Evolutionary conservation across 2,797 vertebrate genomes (phyloP), one percentile per base, ranked within the genome.

Genomic region (Xenopus petersii): DNA sequence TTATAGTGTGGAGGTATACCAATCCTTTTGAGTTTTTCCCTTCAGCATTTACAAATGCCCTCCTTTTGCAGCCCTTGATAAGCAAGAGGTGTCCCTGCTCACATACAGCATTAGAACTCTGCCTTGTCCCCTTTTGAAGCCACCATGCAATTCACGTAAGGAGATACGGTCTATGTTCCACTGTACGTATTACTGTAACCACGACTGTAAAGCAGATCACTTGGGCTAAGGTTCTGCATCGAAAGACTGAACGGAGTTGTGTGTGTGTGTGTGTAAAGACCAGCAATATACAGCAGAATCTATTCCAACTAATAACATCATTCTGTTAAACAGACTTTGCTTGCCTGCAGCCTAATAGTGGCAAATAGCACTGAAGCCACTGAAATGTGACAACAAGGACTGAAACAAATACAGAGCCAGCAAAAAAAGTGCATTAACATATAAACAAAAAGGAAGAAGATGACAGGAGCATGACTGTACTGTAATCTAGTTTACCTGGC

Each of bases 391-490:
- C 48, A 3, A 10, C 15, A 55, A 7, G 33, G 59, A 73, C 15
- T 9, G 49, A 63, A 56, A 36, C 47, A 17, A 30, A 49, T 15
- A 49, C 24, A 71, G 26, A 79, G 56, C 67, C 47, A 26, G 54
- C n/a, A 54, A 42, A 55, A 65, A 70, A 70, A 49, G 24, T 74
- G 42, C 61, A 66, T 74, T 70, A 65, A 79, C 76, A 79, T 51
- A 64, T 30, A 74, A 30, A 55, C 59, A 30, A 26, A 55, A 65
- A 69, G 51, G 36, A 64, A 64, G 60, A 10, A 61, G 24, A 78
- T 55, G 71, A 70, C 77, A 74, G 36, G n/a, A 36, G 60, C 55
- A 70, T 80, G 80, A 72, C 86, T 81, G 83, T 61, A 79, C 67
- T 74, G 69, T 21, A 64, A 76, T 66, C 48, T 48, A 26, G 30